Evolutionary conservation across 2,888 invertebrate genomes (phyloP).

Genomic region (Cataglyphis livida): DNA sequence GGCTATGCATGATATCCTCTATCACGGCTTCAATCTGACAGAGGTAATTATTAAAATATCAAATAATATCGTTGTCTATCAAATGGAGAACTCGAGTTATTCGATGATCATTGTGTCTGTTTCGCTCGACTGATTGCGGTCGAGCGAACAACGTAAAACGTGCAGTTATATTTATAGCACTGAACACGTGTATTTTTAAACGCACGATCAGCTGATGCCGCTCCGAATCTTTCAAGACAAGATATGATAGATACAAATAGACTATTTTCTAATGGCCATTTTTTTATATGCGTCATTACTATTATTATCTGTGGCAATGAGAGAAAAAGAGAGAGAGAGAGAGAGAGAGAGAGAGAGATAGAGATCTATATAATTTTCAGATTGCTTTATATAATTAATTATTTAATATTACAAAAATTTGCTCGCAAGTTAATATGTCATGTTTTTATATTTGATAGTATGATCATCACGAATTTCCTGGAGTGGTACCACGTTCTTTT

Average conservation of each 20-base stretch:
- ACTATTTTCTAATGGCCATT: not conserved
- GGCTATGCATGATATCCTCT: slow-evolving; percentile 98
- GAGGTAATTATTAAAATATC: slow-evolving; percentile 88
- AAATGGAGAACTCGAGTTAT: not conserved
- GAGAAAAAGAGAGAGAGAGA: not conserved
- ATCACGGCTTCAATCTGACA: slow-evolving; percentile 93
- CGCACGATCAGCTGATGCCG: slow-evolving; percentile 76
- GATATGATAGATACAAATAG: not conserved
- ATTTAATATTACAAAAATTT: not conserved
- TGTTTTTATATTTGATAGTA: slow-evolving; percentile 89
- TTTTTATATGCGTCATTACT: not conserved
- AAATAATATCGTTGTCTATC: not conserved
- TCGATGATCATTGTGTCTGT: slow-evolving; percentile 24
- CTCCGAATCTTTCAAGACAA: slow-evolving; percentile 1
- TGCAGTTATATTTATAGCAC: slow-evolving; percentile 78
- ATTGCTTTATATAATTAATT: not conserved
- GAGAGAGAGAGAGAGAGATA: too few relatives aligned
- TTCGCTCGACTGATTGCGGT: slow-evolving; percentile 64
- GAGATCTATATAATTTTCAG: not conserved
- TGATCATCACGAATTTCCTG: slow-evolving; percentile 98
- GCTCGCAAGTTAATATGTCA: not conserved
- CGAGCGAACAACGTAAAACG: slow-evolving; percentile 74
- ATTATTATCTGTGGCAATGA: not conserved
- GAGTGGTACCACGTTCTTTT: slow-evolving; percentile 99
- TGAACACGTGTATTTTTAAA: slow-evolving; percentile 79